Percentiles rank a stretch among this genome's conserved stretches.
These are phyloP conservation scores for Papilio helenus DNA, from an alignment of 1,140 invertebrate species.

Conservation along the genomic window DNA sequence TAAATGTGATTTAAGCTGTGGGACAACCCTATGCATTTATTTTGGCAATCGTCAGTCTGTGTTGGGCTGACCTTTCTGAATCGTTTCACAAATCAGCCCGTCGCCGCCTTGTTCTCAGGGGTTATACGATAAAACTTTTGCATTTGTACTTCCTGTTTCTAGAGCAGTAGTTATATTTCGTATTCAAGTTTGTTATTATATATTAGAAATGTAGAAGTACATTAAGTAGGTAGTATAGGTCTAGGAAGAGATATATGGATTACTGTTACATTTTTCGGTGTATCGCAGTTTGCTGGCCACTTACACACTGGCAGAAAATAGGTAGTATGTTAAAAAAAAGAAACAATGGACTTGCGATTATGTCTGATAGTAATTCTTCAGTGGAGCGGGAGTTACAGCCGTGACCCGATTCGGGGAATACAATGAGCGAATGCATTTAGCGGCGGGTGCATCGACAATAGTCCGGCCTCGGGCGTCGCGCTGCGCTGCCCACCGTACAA, in stretches of 20 bases:
- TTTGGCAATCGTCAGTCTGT: constrained; percentile 58
- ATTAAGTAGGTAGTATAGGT: too few species aligned
- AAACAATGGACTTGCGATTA: constrained; percentile 38
- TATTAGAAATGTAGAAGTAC: too few species aligned
- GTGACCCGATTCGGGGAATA: constrained; percentile 44
- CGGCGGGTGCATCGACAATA: constrained; percentile 44
- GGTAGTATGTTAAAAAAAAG: constrained; percentile 15
- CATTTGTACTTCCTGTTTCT: constrained; percentile 22
- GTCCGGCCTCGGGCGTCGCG: constrained; percentile 48
- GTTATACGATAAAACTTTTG: constrained; percentile 33
- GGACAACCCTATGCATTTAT: constrained; percentile 42
- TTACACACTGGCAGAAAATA: background rate
- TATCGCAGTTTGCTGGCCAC: background rate
- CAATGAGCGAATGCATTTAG: constrained; percentile 39
- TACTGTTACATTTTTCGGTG: background rate
- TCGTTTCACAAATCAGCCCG: constrained; percentile 51
- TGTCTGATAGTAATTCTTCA: constrained; percentile 36
- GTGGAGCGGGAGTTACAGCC: constrained; percentile 32
- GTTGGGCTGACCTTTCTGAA: constrained; percentile 61
- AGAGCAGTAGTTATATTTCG: background rate
- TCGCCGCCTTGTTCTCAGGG: constrained; percentile 32
- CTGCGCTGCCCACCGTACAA: constrained; percentile 51
- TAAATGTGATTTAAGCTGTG: background rate
- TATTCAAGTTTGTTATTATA: too few species aligned
- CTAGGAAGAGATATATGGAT: background rate